phyloP scores from a whole-genome alignment of 2,888 invertebrate species.

The Eudemis profundana region DNA sequence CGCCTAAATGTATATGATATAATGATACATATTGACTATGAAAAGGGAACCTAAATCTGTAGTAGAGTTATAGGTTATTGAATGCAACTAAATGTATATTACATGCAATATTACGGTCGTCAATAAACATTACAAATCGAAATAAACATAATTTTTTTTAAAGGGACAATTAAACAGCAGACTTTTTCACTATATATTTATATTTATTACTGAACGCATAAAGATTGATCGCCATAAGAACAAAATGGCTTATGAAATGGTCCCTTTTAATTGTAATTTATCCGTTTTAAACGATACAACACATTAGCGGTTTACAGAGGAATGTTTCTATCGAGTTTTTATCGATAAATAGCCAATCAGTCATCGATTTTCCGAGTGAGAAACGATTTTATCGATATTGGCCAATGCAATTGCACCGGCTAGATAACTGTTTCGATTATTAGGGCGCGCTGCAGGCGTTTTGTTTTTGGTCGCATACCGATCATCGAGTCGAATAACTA shows the following conservation, averaged over 20 bases:
- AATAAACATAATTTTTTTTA: too few species aligned
- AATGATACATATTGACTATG: too few species aligned
- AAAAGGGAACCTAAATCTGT: too few species aligned
- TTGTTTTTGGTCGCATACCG: constrained; percentile 43
- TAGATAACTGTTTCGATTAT: constrained; percentile 39
- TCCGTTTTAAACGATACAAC: constrained; percentile 7
- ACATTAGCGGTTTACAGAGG: constrained; percentile 1
- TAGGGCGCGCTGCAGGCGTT: constrained; percentile 42
- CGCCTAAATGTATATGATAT: too few species aligned
- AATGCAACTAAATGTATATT: too few species aligned
- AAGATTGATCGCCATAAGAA: not conserved
- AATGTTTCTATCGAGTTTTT: constrained; percentile 21
- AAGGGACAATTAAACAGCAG: too few species aligned
- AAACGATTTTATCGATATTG: constrained; percentile 38
- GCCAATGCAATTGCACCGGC: constrained; percentile 39
- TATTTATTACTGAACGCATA: too few species aligned
- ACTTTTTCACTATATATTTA: too few species aligned
- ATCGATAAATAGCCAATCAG: constrained; percentile 33
- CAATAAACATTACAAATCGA: too few species aligned
- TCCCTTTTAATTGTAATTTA: not conserved
- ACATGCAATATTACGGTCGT: too few species aligned
- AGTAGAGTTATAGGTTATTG: too few species aligned
- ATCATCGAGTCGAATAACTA: constrained; percentile 41
- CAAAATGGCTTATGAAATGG: not conserved
- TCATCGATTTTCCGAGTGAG: constrained; percentile 30